These are phyloP conservation scores for Anguilla anguilla DNA, from an alignment of 2,797 vertebrate genomes.

Conservation along the genomic window DNA sequence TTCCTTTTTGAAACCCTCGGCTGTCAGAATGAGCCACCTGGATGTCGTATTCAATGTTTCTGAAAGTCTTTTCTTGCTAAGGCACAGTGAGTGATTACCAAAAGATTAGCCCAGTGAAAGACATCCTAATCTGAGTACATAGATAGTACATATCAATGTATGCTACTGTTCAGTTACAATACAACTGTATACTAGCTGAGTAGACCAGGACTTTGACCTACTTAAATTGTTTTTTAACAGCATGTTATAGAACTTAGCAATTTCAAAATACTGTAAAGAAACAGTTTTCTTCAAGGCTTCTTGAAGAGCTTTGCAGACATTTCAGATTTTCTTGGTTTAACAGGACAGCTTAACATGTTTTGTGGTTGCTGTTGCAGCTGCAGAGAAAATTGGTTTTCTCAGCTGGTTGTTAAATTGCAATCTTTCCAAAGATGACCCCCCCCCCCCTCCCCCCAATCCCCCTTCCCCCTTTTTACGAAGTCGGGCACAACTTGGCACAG, in stretches of 20 bases:
- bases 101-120: background rate
- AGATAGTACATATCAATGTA: background rate
- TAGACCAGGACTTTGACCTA: background rate
- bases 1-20: background rate
- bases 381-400: constrained; percentile 26
- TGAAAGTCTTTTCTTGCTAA: background rate
- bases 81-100: background rate
- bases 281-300: background rate
- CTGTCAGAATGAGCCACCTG: background rate
- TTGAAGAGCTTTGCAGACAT: background rate
- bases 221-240: background rate
- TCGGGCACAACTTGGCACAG: background rate
- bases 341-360: background rate
- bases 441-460: background rate
- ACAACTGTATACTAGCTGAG: background rate
- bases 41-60: background rate
- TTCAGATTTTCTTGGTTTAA: background rate
- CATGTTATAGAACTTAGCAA: background rate
- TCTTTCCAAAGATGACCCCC: constrained; percentile 1
- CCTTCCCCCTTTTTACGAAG: background rate
- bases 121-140: background rate
- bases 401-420: constrained; percentile 2
- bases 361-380: background rate
- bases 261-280: background rate
- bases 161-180: background rate